Evolutionary conservation across 2,888 invertebrate genomes (phyloP).

Genomic region (Tachina grossa): DNA sequence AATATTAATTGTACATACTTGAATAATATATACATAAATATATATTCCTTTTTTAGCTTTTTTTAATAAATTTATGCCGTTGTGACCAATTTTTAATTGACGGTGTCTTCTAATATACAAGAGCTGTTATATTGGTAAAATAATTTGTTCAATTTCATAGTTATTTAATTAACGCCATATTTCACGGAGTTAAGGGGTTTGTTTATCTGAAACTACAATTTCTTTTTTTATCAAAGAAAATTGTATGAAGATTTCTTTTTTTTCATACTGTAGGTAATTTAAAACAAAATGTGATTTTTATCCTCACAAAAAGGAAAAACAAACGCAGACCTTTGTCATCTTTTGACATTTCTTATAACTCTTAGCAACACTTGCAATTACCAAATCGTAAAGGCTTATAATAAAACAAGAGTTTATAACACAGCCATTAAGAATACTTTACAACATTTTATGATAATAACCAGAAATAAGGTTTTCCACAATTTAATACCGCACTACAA

Average conservation of each 20-base stretch:
- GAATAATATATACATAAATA: neutral
- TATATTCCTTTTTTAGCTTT: neutral
- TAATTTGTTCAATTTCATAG: constrained; percentile 50
- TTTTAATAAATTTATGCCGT: constrained; percentile 1
- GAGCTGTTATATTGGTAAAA: constrained; percentile 7
- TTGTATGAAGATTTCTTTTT: constrained; percentile 24
- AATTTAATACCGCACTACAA: neutral
- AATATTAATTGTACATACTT: neutral
- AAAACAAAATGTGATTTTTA: constrained; percentile 45
- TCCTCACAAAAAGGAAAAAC: constrained; percentile 24
- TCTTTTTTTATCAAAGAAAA: constrained; percentile 1
- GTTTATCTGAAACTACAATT: neutral
- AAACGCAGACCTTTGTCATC: constrained; percentile 58
- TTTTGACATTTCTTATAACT: constrained; percentile 67
- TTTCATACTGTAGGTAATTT: constrained; percentile 47
- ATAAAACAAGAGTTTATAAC: neutral
- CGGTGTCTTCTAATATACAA: neutral
- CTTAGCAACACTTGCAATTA: constrained; percentile 40
- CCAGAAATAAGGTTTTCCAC: constrained; percentile 42
- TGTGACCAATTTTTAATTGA: constrained; percentile 48
- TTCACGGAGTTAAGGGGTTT: constrained; percentile 46
- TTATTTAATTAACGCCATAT: constrained; percentile 56
- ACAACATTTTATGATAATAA: constrained; percentile 35
- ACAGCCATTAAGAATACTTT: constrained; percentile 36
- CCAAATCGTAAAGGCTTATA: constrained; percentile 36